A percentile compares a stretch with the other conserved stretches of the same genome.
These are phyloP conservation scores for Troides aeacus DNA, from an alignment of 2,888 invertebrate genomes.

Conservation along the genomic window DNA sequence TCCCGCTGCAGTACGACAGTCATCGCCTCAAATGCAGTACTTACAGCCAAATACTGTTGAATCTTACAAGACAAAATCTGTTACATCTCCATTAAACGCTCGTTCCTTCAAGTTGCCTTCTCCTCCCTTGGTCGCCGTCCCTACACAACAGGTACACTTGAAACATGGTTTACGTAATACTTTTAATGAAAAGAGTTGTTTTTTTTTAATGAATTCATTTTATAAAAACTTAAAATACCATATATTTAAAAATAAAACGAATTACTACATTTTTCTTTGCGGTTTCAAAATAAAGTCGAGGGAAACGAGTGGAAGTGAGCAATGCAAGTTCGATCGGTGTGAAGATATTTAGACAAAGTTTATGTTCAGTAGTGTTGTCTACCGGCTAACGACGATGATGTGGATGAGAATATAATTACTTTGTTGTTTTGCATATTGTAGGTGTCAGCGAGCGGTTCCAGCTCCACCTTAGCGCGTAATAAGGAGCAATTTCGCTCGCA, in stretches of 20 bases:
- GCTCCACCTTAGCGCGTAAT: conserved; percentile 36
- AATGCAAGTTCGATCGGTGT: too few species aligned
- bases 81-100: conserved; percentile 39
- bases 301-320: too few species aligned
- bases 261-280: too few species aligned
- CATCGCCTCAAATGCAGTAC: conserved; percentile 60
- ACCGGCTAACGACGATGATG: too few species aligned
- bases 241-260: too few species aligned
- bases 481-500: conserved; percentile 82
- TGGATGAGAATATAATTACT: too few species aligned
- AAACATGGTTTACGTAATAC: neutral
- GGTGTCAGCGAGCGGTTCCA: conserved; percentile 33
- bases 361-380: too few species aligned
- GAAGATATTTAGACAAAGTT: too few species aligned
- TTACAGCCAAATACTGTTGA: conserved; percentile 55
- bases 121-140: conserved; percentile 59
- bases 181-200: too few species aligned
- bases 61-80: conserved; percentile 56
- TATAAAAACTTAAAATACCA: too few species aligned
- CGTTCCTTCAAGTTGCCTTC: conserved; percentile 74
- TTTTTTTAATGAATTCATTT: too few species aligned
- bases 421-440: conserved; percentile 29
- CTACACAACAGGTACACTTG: conserved; percentile 55
- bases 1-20: conserved; percentile 35
- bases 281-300: too few species aligned